Conservation (phyloP, 1,140 invertebrate species). For the Leptinotarsa lineolata region DNA sequence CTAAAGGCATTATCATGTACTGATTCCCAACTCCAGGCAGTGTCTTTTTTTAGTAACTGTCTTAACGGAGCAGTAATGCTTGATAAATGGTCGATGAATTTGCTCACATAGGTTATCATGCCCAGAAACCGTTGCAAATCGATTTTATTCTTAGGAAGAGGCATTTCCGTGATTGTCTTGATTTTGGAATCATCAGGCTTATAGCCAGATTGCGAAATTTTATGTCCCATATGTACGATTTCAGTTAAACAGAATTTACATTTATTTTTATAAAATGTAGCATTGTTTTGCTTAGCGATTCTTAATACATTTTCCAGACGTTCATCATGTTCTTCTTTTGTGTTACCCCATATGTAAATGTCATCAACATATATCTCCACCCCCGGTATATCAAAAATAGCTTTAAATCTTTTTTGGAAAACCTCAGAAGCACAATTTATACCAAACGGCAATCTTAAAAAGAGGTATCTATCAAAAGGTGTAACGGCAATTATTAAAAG, state of each 20-base stretch:
- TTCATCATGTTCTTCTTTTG: not conserved
- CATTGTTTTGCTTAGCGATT: not conserved
- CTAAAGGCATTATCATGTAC: not conserved
- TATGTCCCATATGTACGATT: not conserved
- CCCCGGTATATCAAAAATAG: not conserved
- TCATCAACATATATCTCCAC: too few relatives aligned
- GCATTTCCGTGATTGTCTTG: not conserved
- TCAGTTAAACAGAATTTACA: not conserved
- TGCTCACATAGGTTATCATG: too few relatives aligned
- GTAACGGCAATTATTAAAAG: too few relatives aligned
- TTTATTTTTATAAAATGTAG: not conserved
- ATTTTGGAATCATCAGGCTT: slow-evolving; percentile 4
- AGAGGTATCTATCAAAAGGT: too few relatives aligned
- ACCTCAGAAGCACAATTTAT: too few relatives aligned
- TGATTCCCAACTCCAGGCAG: not conserved
- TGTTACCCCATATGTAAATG: not conserved
- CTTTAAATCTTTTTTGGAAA: too few relatives aligned
- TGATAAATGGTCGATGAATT: not conserved
- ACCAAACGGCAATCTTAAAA: too few relatives aligned
- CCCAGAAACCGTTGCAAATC: not conserved
- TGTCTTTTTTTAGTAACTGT: not conserved
- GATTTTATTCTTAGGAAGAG: not conserved
- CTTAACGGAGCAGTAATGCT: not conserved
- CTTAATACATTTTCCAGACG: not conserved
- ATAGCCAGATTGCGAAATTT: not conserved